A percentile compares a stretch with the other conserved stretches of the same genome.
Conservation (phyloP, 2,888 invertebrate genomes). For the Dione juno region DNA sequence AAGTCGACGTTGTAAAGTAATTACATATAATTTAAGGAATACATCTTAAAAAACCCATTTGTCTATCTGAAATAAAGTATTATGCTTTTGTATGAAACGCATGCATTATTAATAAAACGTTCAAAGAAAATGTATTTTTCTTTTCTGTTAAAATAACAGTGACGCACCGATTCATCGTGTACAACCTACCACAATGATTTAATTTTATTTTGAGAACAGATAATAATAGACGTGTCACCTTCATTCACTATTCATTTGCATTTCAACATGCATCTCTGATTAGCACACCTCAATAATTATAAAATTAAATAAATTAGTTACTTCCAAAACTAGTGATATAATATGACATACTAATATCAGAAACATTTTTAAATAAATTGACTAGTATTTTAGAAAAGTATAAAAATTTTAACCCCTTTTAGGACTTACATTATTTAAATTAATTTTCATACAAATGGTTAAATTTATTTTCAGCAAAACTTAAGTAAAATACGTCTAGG, state of each 20-base stretch:
- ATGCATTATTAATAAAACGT: background rate
- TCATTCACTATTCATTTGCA: constrained; percentile 36
- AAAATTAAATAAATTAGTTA: constrained; percentile 24
- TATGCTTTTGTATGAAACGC: background rate
- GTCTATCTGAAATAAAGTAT: background rate
- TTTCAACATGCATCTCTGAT: constrained; percentile 34
- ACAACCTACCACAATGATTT: constrained; percentile 24
- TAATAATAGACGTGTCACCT: constrained; percentile 38
- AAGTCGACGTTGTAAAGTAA: background rate
- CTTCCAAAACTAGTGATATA: background rate
- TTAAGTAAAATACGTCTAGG: background rate
- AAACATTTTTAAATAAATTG: background rate
- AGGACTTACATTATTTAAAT: background rate
- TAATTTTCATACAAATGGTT: background rate
- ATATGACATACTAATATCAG: too few relatives aligned
- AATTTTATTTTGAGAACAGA: constrained; percentile 35
- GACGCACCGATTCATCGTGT: constrained; percentile 3
- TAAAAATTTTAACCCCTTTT: background rate
- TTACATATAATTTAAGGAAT: too few relatives aligned
- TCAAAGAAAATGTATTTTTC: background rate
- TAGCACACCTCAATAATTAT: constrained; percentile 28
- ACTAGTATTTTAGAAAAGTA: background rate
- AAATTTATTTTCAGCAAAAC: background rate
- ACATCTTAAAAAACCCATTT: too few relatives aligned
- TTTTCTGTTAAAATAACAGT: constrained; percentile 5